Conservation (phyloP, 2,888 invertebrate species). For the Leptothorax acervorum region DNA sequence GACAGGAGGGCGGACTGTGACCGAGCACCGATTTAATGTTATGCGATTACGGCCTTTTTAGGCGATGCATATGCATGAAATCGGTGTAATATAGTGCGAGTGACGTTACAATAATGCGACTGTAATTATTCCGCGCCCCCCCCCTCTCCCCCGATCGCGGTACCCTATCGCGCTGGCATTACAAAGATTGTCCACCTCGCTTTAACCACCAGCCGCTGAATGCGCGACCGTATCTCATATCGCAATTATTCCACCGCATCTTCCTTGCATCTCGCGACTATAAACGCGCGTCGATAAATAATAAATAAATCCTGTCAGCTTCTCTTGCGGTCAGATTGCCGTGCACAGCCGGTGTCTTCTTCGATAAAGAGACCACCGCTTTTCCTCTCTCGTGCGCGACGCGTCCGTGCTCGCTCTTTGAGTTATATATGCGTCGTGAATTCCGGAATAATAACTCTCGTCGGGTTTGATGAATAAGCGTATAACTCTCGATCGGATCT, state of each 20-base stretch:
- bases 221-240: conserved; percentile 63
- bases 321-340: conserved; percentile 39
- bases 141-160: background rate
- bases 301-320: conserved; percentile 55
- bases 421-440: conserved; percentile 29
- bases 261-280: conserved; percentile 60
- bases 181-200: conserved; percentile 21
- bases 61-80: conserved; percentile 80
- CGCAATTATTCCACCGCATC: conserved; percentile 57
- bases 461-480: conserved; percentile 40
- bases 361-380: conserved; percentile 25
- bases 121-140: conserved; percentile 78
- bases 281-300: conserved; percentile 64
- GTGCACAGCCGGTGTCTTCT: conserved; percentile 32
- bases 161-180: conserved; percentile 20
- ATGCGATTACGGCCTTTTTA: conserved; percentile 72
- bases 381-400: conserved; percentile 18
- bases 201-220: conserved; percentile 67
- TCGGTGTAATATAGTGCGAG: conserved; percentile 79
- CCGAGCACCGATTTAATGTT: conserved; percentile 68
- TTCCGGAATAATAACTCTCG: conserved; percentile 44
- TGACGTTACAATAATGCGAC: conserved; percentile 83
- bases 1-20: conserved; percentile 68
- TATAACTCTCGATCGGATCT: conserved; percentile 46
- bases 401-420: background rate